Base-by-base conservation (phyloP, 2,113 vertebrate species). In the Echinops telfairi region DNA sequence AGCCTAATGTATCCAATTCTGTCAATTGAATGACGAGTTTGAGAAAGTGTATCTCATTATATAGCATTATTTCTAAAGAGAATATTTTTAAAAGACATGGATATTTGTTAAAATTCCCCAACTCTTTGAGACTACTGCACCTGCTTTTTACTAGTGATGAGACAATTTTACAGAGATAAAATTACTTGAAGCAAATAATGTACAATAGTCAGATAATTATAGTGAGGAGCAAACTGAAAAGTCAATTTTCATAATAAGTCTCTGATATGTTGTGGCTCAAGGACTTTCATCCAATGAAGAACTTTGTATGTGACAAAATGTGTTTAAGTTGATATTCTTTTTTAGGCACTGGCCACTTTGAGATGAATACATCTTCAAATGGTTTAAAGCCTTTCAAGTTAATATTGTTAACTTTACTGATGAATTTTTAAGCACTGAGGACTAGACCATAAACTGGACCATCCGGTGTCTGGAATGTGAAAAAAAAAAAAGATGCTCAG, bases 171-270 rank as follows among this genome's bases (percentile, higher is more conserved):
- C 19, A 81, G 15, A 9, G 2, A 71, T 60, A 80, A 89, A 96
- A 95, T 64, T 12, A 93, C 33, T 60, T 22, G 78, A 94, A 87
- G 12, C 23, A 83, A 89, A 77, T 27, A 92, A 89, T 19, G 19
- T 81, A 58, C 0, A 0, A 33, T 66, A 78, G 76, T 81, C 92
- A 11, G 38, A 78, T 78, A 94, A 91, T 91, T 95, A 89, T 14
- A 78, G 43, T 83, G 58, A 90, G 62, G 95, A 81, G 70, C 25
- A 90, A 95, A 86, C 84, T 86, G 38, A 94, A 95, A 95, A 94
- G 27, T 86, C 75, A 86, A 5, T 90, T 96, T 93, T 94, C 47
- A 31, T 86, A 87, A 94, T 95, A 57, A 91, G 73, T 31, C 76
- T 79, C 38, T 90, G 58, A 86, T 91, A 79, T 1, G 6, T 77